Evolutionary conservation across 2,113 vertebrate species (phyloP).

Genomic region (Toxotes chatareus): DNA sequence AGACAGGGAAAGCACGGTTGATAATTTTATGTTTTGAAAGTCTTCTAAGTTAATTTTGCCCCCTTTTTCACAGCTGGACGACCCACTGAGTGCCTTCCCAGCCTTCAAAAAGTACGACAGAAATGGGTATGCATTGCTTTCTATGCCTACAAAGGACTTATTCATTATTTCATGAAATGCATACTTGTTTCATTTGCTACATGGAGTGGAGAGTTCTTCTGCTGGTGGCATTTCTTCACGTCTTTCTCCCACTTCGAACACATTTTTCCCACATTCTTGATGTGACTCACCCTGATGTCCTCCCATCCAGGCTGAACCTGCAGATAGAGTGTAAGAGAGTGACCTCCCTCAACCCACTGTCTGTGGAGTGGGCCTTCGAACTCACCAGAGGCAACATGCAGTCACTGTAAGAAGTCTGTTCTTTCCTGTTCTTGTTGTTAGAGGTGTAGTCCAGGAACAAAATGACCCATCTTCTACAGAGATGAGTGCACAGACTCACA

Average conservation of each 20-base stretch:
- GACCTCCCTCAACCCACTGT: conserved; percentile 87
- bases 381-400: conserved; percentile 97
- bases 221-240: background rate
- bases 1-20: background rate
- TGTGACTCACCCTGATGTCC: conserved; percentile 6
- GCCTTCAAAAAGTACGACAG: conserved; percentile 96
- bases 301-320: conserved; percentile 86
- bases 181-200: conserved; percentile 7
- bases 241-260: conserved; percentile 8
- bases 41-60: conserved; percentile 22
- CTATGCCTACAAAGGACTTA: conserved; percentile 28
- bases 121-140: conserved; percentile 88
- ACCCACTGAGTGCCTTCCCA: conserved; percentile 92
- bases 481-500: background rate
- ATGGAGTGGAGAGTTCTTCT: background rate
- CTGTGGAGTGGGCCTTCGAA: conserved; percentile 95
- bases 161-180: conserved; percentile 19
- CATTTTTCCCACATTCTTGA: background rate
- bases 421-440: background rate
- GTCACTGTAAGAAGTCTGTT: conserved; percentile 86
- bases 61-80: conserved; percentile 85
- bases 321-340: conserved; percentile 92
- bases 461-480: conserved; percentile 15
- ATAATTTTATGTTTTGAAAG: background rate
- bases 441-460: conserved; percentile 8